Percentiles rank a stretch among this genome's conserved stretches.
phyloP scores from a whole-genome alignment of 1,140 invertebrate species.

The Drosophila willistoni region DNA sequence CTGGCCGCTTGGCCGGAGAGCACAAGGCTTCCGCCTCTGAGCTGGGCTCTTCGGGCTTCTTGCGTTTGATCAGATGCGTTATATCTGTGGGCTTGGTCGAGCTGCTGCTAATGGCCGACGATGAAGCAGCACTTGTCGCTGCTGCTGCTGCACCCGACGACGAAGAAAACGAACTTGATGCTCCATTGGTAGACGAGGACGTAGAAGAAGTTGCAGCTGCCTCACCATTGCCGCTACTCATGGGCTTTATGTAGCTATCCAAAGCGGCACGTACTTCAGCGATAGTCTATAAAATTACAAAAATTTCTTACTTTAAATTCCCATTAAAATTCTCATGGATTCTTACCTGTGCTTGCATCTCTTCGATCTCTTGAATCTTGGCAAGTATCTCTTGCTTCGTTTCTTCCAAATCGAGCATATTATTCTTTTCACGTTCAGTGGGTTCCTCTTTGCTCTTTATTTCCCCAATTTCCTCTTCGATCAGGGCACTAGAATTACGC shows the following conservation, averaged over 20 bases:
- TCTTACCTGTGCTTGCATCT: conserved; percentile 74
- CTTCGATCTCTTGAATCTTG: conserved; percentile 82
- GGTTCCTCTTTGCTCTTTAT: conserved; percentile 63
- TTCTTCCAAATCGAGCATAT: conserved; percentile 79
- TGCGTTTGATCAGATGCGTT: conserved; percentile 82
- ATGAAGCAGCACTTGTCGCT: conserved; percentile 37
- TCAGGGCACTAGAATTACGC: conserved; percentile 67
- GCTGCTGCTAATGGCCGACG: conserved; percentile 70
- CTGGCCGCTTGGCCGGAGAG: conserved; percentile 76
- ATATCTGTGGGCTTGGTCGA: conserved; percentile 80
- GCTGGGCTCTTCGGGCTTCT: conserved; percentile 79
- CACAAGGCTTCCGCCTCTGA: conserved; percentile 74
- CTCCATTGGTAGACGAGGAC: conserved; percentile 46
- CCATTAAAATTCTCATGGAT: background rate
- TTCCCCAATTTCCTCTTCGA: conserved; percentile 76
- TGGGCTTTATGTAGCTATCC: conserved; percentile 77
- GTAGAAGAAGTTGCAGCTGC: conserved; percentile 62
- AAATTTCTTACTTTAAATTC: background rate
- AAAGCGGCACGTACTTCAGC: conserved; percentile 79
- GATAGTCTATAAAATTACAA: conserved; percentile 56
- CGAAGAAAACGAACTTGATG: conserved; percentile 49
- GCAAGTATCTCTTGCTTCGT: conserved; percentile 78
- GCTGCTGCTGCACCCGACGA: conserved; percentile 35
- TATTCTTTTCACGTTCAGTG: conserved; percentile 71
- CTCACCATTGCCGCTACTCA: conserved; percentile 50